These are phyloP conservation scores for Drosophila azteca DNA, from an alignment of 1,140 invertebrate genomes.

Conservation along the genomic window DNA sequence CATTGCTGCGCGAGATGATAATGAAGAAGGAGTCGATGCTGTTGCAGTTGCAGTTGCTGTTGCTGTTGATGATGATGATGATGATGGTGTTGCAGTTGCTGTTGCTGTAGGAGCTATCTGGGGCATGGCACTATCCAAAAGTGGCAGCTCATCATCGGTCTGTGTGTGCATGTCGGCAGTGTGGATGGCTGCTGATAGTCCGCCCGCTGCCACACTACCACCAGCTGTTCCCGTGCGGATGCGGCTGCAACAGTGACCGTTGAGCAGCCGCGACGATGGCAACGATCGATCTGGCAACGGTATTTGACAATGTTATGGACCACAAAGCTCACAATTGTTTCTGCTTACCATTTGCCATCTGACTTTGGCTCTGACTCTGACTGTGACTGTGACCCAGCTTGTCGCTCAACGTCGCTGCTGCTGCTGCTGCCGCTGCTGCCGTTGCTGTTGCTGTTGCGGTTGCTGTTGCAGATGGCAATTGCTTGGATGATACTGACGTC, in stretches of 20 bases:
- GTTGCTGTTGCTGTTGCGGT: conserved; percentile 15
- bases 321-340: conserved; percentile 60
- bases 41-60: conserved; percentile 15
- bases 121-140: conserved; percentile 29
- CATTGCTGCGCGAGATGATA: conserved; percentile 53
- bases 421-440: conserved; percentile 19
- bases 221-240: conserved; percentile 14
- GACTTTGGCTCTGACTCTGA: conserved; percentile 25
- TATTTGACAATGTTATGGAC: conserved; percentile 44
- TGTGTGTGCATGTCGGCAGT: conserved; percentile 74
- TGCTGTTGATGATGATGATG: conserved; percentile 12
- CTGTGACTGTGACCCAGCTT: conserved; percentile 18
- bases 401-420: conserved; percentile 16
- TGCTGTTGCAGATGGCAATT: conserved; percentile 25
- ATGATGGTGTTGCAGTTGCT: conserved; percentile 29
- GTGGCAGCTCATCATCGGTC: conserved; percentile 64
- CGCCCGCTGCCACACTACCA: neutral
- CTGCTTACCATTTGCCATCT: conserved; percentile 69
- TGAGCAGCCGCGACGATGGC: conserved; percentile 45
- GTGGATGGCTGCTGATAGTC: conserved; percentile 22
- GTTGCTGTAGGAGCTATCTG: conserved; percentile 10
- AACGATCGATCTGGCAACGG: conserved; percentile 27
- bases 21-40: conserved; percentile 38
- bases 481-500: conserved; percentile 29
- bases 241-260: conserved; percentile 54